These are phyloP conservation scores for Bombus pyrosoma DNA, from an alignment of 1,140 invertebrate genomes.

Conservation along the genomic window DNA sequence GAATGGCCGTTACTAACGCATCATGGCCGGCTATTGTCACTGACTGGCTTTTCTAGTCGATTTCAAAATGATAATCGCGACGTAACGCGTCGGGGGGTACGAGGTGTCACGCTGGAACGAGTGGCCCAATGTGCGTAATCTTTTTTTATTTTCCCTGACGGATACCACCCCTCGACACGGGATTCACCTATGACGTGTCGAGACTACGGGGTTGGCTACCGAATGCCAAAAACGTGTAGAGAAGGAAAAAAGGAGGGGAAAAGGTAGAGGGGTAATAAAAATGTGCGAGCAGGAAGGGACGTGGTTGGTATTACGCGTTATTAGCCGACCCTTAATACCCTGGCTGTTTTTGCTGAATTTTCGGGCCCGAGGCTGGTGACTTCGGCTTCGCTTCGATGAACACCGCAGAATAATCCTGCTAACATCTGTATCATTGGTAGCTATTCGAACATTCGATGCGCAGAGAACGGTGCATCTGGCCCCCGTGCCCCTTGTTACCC, in stretches of 20 bases:
- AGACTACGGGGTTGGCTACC: neutral
- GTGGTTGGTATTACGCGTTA: constrained; percentile 76
- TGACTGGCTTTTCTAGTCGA: constrained; percentile 76
- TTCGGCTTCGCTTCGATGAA: constrained; percentile 57
- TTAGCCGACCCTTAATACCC: constrained; percentile 78
- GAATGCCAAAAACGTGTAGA: constrained; percentile 1
- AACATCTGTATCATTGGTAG: constrained; percentile 80
- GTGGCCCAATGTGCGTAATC: constrained; percentile 69
- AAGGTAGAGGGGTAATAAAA: constrained; percentile 42
- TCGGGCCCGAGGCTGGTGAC: constrained; percentile 54
- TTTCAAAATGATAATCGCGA: constrained; percentile 77
- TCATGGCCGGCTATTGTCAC: constrained; percentile 76
- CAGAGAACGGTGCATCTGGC: constrained; percentile 70
- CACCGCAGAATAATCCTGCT: constrained; percentile 55
- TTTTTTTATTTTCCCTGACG: constrained; percentile 32
- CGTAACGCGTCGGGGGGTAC: constrained; percentile 65
- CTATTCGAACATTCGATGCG: constrained; percentile 70
- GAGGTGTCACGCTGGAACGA: constrained; percentile 78
- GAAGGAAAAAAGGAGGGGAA: neutral
- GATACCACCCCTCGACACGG: constrained; percentile 32
- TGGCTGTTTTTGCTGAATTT: constrained; percentile 59
- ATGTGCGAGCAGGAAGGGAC: constrained; percentile 29
- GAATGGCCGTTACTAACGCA: constrained; percentile 79
- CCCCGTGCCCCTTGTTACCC: constrained; percentile 6
- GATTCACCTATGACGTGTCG: constrained; percentile 68